Evolutionary conservation across 1,140 invertebrate genomes (phyloP), one percentile per base, ranked within the genome.

Genomic region (Latrodectus geometricus): DNA sequence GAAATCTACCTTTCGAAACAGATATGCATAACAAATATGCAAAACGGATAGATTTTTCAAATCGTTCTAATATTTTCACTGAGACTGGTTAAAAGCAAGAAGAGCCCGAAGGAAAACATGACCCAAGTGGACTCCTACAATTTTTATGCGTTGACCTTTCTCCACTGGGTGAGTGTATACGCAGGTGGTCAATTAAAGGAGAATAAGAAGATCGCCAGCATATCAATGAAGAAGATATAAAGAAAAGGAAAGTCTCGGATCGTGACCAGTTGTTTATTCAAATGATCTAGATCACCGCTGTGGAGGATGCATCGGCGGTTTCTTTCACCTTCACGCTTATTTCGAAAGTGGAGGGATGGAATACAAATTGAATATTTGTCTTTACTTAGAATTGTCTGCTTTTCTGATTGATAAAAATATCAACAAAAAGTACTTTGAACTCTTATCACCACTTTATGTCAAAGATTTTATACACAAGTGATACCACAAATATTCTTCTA

Each of bases 121-220:
- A 50, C 48, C 21, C 48, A 17, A 5, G 11, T n/a, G 21, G 54
- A 54, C 52, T 76, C 50, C 50, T 23, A 52, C 74, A 52, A 15
- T 52, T 52, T 54, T 54, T 23, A 48, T 17, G 17, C n/a, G 23
- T 8, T 76, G 74, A 76, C 74, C 74, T 76, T 76, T 76, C 74
- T 76, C 48, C 15, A 9, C 20, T 15, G 15, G 70, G 48, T 73
- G 74, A 20, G 20, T 17, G 52, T 2, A 54, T 23, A 35, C 17
- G 74, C 74, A 76, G 74, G 74, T 76, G 74, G 52, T 76, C 74
- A 76, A 76, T 76, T 76, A 76, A 52, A 56, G 8, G 74, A 52
- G 11, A 56, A 5, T 14, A 7, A 12, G 20, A 21, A 14, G 5
- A 23, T 76, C 74, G 50, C 23, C 23, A 54, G 54, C 54, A 61